These are phyloP conservation scores for Danaus plexippus DNA, from an alignment of 1,140 invertebrate genomes.

Conservation along the genomic window DNA sequence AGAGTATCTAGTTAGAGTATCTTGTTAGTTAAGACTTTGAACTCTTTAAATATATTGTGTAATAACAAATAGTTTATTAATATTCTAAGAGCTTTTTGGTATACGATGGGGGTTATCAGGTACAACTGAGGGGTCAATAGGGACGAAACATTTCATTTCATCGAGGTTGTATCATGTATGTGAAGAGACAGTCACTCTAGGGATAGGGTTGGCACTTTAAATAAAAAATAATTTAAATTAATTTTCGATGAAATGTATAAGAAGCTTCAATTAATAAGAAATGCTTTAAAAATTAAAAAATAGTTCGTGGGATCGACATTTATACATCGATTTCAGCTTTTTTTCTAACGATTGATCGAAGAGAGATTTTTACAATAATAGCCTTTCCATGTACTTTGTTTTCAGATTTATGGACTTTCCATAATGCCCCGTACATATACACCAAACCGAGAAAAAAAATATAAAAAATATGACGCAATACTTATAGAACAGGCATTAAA, in stretches of 20 bases:
- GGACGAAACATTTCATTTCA: too few species aligned
- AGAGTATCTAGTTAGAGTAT: too few species aligned
- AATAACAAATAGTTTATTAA: too few species aligned
- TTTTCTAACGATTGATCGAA: background rate
- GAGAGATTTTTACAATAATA: constrained; percentile 1
- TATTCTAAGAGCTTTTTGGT: too few species aligned
- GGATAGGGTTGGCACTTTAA: constrained; percentile 1
- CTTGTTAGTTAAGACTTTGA: too few species aligned
- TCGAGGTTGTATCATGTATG: too few species aligned
- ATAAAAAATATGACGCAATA: constrained; percentile 8
- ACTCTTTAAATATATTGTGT: too few species aligned
- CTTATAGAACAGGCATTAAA: background rate
- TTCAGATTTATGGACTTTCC: background rate
- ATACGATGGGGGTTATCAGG: background rate
- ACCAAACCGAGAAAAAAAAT: background rate
- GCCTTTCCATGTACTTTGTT: background rate
- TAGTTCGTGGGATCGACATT: background rate
- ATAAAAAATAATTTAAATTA: too few species aligned
- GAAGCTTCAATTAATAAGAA: background rate
- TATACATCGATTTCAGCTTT: too few species aligned
- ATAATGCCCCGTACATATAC: constrained; percentile 5
- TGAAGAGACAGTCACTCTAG: constrained; percentile 1
- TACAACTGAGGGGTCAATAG: constrained; percentile 1
- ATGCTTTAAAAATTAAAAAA: background rate
- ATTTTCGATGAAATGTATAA: background rate